Base-by-base conservation (phyloP, 1,140 invertebrate genomes). In the Calycopis cecrops region DNA sequence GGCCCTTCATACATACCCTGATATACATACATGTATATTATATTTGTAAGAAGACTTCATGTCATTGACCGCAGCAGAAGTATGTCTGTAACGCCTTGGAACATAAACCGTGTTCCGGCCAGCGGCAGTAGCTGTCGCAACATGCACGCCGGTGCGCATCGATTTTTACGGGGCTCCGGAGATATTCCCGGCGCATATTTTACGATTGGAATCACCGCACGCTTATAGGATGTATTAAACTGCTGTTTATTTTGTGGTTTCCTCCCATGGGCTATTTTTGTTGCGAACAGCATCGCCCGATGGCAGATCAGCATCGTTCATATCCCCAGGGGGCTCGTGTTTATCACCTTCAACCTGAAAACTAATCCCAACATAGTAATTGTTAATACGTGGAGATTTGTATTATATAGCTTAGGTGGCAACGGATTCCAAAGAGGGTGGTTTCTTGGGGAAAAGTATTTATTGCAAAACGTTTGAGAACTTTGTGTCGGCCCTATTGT, bases 171-270 rank as follows among this genome's bases (percentile, higher is more conserved):
- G 71, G 63, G 63, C 57, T 59, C 59, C 63, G 58, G 60, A 58
- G 62, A 65, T 79, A 75, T 78, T 79, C 69, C 69, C 65, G 68
- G 73, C 69, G 63, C 68, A 57, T 53, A 56, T 67, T 76, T 79
- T 81, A 80, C 74, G 74, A 75, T 76, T 59, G 75, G 59, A 62
- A 76, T 79, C 75, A 79, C 72, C 54, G 56, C 55, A 52, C 58
- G 63, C 67, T 73, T 76, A 76, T 76, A 59, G 71, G 74, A 78
- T 79, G 73, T 70, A 65, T 63, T 69, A 64, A 71, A 74, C 65
- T 67, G 59, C 71, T 75, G 69, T 78, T 84, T 73, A 71, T 76
- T 72, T 74, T 73, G 76, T 62, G 76, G 73, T 75, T 79, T 77
- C 68, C 69, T 67, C 17, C 49, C 55, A 42, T 9, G 52, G 61